Base-by-base conservation (phyloP, 2,888 invertebrate species). In the Biston betularia region DNA sequence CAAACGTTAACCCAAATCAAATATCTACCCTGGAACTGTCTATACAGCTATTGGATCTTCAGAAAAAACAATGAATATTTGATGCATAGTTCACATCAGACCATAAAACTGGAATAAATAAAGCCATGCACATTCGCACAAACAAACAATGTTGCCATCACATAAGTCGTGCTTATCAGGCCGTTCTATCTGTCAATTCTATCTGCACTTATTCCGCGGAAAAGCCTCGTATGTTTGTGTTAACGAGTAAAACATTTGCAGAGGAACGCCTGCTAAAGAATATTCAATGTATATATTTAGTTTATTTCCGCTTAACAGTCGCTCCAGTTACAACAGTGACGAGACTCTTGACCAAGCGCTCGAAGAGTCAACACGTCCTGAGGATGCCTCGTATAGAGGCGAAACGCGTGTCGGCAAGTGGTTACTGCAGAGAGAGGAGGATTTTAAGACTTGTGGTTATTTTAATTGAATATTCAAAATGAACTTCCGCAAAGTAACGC, bases 151-250 rank as follows among this genome's bases (percentile, higher is more conserved):
- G 15, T 12, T 14, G 38, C 46, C 57, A 48, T 58, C 38, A 42
- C 49, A 48, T 44, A 61, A 46, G 38, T 54, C 42, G 24, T 45
- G 40, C 50, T 57, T 60, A 56, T 49, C 66, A 46, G 55, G 45
- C 59, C 62, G 54, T 67, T 53, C 50, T 62, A 66, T 66, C 62
- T 12, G 38, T 38, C 69, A 68, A 62, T 68, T 72, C 68, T 65
- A 65, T 72, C 69, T 69, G 65, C 65, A 72, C 63, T 65, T 68
- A 72, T 63, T 66, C 48, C 49, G 38, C 44, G 57, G 52, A 53
- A 46, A 45, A 50, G 60, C 60, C 56, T 70, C 68, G 69, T 65
- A 65, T 69, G 69, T 72, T 54, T 54, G 33, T 42, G 4, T 54
- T 44, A 42, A 2, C 1, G 42, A 33, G 33, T 44, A 54, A 12